Percentiles rank a stretch among this genome's conserved stretches.
Conservation (phyloP, 2,888 invertebrate genomes). For the Cataglyphis livida region DNA sequence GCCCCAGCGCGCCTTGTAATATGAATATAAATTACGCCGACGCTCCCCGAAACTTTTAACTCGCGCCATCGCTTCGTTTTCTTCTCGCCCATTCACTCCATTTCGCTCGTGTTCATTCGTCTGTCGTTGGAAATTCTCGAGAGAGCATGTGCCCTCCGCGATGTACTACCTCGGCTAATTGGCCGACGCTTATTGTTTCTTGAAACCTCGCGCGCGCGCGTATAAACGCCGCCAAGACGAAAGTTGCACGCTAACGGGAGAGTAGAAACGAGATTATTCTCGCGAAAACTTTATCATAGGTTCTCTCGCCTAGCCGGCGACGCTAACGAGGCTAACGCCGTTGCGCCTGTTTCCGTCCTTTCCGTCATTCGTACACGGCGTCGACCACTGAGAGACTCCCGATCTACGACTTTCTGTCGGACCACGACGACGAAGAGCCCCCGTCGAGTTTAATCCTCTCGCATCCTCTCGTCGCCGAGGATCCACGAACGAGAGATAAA, state of each 20-base stretch:
- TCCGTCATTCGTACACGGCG: neutral
- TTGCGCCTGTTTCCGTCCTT: constrained; percentile 42
- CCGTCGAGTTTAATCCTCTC: constrained; percentile 38
- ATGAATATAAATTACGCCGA: constrained; percentile 62
- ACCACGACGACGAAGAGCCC: constrained; percentile 32
- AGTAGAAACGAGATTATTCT: constrained; percentile 57
- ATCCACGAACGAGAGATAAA: constrained; percentile 52
- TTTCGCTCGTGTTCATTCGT: neutral
- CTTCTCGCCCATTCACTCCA: neutral
- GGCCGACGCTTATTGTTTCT: constrained; percentile 57
- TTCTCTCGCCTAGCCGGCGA: constrained; percentile 33
- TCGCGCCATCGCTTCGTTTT: constrained; percentile 36
- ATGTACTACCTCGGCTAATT: constrained; percentile 50
- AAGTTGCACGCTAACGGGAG: constrained; percentile 47
- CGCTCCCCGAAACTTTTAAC: constrained; percentile 52
- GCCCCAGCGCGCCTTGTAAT: constrained; percentile 39
- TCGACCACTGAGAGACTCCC: constrained; percentile 22
- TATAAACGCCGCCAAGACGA: constrained; percentile 29
- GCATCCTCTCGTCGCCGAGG: constrained; percentile 31
- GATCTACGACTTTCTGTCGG: constrained; percentile 50
- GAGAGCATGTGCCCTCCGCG: neutral
- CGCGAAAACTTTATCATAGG: constrained; percentile 52
- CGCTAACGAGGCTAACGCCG: constrained; percentile 51
- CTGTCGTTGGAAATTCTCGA: neutral
- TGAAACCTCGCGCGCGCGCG: constrained; percentile 43